Conservation (phyloP, 2,113 vertebrate species). For the Edolisoma coerulescens region DNA sequence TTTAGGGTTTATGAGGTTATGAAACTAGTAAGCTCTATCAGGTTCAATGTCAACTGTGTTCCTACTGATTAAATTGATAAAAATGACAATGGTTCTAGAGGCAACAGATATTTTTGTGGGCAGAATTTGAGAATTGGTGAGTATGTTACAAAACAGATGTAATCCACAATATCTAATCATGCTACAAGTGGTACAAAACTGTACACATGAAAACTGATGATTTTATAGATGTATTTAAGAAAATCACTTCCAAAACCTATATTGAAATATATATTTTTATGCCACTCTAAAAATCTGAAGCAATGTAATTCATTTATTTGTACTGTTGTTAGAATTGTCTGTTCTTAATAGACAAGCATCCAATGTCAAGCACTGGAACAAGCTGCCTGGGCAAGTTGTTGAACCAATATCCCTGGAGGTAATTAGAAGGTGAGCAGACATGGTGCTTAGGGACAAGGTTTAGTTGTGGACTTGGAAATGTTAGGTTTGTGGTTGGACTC, state of each 20-base stretch:
- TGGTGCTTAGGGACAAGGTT: rapidly evolving
- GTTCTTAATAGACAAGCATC: not conserved
- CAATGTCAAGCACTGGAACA: not conserved
- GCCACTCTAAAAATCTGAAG: not conserved
- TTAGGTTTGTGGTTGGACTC: not conserved
- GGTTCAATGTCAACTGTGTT: not conserved
- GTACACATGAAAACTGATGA: not conserved
- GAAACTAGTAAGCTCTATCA: not conserved
- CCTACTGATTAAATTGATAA: not conserved
- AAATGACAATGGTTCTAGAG: not conserved
- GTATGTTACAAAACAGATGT: not conserved
- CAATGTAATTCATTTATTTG: not conserved
- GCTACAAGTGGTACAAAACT: not conserved
- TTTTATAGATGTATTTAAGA: not conserved
- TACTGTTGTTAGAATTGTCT: not conserved
- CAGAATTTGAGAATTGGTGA: not conserved
- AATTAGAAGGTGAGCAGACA: not conserved
- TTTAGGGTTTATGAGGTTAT: not conserved
- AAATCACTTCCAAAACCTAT: not conserved
- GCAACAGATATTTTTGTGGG: not conserved
- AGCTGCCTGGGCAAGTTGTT: not conserved
- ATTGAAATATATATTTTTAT: not conserved
- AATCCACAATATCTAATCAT: not conserved
- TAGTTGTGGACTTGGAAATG: not conserved
- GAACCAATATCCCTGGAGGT: not conserved